Evolutionary conservation across 2,888 invertebrate genomes (phyloP), one percentile per base, ranked within the genome.

Genomic region (Pterostichus niger): DNA sequence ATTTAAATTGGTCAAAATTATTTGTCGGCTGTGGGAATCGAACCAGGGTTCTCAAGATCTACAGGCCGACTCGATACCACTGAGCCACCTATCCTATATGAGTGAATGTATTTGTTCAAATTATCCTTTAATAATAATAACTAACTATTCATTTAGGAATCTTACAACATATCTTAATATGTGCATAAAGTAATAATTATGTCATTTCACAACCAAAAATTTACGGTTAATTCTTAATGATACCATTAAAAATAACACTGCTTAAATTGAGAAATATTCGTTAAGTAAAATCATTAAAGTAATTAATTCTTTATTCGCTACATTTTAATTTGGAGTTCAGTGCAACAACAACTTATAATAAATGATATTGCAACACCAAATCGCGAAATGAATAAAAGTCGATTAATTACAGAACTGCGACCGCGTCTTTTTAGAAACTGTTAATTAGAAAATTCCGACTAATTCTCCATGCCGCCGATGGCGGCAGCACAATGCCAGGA

Each of bases 381-480:
- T 71, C 40, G 68, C 68, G 13, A 64, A 35, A 33, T 33, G n/a
- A 64, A 59, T 59, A 31, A 49, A 24, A 49, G n/a, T 49, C 49
- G 49, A 49, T 49, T 49, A 49, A 49, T 49, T 49, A 49, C 11
- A 17, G 56, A 56, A 15, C 56, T 7, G 64, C 33, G 40, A 44
- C 40, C 13, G 52, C 15, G 75, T 33, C 52, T 75, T 49, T 75
- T 75, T 44, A 11, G 52, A 33, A 64, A 31, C 54, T 75, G 75
- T 54, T 75, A 75, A 75, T 75, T 75, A 75, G 75, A 75, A 75
- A 75, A 75, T 75, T 75, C 75, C 75, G 68, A 17, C 68, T 71
- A 71, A 71, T 71, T 71, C 68, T 44, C 68, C 68, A 71, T 71
- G 68, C 40, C 40, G 75, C 75, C 52, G 49, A 6, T 33, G n/a